Conservation (phyloP, 2,888 invertebrate genomes). For the Meiosimyza platycephala region DNA sequence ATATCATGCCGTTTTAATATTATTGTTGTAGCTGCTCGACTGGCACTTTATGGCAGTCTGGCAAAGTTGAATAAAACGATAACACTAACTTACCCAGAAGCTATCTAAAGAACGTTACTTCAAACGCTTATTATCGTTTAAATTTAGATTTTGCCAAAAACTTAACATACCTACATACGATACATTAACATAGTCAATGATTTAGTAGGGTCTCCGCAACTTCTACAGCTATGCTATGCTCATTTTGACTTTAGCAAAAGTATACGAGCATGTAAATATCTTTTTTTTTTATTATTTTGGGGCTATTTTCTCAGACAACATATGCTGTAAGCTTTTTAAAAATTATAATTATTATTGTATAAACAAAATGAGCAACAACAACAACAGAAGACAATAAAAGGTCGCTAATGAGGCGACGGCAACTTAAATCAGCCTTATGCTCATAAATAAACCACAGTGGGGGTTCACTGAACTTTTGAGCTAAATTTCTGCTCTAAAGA, state of each 20-base stretch:
- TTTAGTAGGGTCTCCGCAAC: slow-evolving; percentile 13
- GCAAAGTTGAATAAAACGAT: not conserved
- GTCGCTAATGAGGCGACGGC: not conserved
- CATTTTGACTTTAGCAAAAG: too few species aligned
- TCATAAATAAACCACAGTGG: slow-evolving; percentile 34
- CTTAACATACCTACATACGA: not conserved
- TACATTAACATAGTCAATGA: slow-evolving; percentile 15
- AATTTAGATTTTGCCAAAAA: not conserved
- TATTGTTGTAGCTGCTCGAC: too few species aligned
- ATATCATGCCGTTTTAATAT: too few species aligned
- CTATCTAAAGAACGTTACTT: not conserved
- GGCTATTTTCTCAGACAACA: slow-evolving; percentile 35
- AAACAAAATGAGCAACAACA: slow-evolving; percentile 51
- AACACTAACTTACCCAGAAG: not conserved
- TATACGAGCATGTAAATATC: not conserved
- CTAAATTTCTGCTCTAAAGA: slow-evolving; percentile 28
- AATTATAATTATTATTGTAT: slow-evolving; percentile 57
- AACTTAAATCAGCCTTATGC: slow-evolving; percentile 56
- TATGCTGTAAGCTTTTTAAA: slow-evolving; percentile 42
- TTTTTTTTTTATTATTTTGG: slow-evolving; percentile 52
- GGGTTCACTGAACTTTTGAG: slow-evolving; percentile 56
- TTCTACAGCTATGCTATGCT: not conserved
- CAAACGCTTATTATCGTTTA: not conserved
- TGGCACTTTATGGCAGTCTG: too few species aligned
- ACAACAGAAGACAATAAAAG: slow-evolving; percentile 12